A percentile compares a stretch with the other conserved stretches of the same genome.
phyloP scores from a whole-genome alignment of 2,113 vertebrate genomes.

The Corynorhinus townsendii region DNA sequence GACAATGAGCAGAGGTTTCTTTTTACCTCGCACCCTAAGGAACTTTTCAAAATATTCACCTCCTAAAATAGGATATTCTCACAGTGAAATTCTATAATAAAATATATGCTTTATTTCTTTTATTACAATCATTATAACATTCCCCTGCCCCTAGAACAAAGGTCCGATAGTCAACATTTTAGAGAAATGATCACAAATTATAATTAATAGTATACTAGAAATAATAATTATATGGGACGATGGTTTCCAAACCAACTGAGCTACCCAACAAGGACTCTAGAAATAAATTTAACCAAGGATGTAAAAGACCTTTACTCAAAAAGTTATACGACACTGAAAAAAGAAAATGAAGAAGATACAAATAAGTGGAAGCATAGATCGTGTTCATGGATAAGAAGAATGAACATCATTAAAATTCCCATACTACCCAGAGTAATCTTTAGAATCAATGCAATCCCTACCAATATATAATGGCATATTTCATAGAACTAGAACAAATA shows the following conservation, averaged over 20 bases:
- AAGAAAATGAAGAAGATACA: neutral
- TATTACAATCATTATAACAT: neutral
- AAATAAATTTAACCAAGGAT: neutral
- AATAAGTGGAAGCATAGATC: neutral
- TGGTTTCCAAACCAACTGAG: neutral
- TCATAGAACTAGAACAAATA: neutral
- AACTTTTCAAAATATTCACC: neutral
- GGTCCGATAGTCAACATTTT: neutral
- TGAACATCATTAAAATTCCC: neutral
- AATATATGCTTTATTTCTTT: neutral
- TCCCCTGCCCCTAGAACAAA: neutral
- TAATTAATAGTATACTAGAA: neutral
- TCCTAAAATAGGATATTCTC: neutral
- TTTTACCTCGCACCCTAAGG: neutral
- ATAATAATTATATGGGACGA: neutral
- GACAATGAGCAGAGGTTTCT: neutral
- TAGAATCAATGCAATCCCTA: neutral
- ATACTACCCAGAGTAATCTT: neutral
- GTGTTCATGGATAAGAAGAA: neutral
- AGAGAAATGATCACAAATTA: neutral
- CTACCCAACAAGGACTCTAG: neutral
- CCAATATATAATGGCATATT: neutral
- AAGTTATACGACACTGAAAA: neutral
- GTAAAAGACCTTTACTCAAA: neutral
- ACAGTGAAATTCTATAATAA: neutral